These are phyloP conservation scores for Lamproptera curius DNA, from an alignment of 2,888 invertebrate species.

Conservation along the genomic window DNA sequence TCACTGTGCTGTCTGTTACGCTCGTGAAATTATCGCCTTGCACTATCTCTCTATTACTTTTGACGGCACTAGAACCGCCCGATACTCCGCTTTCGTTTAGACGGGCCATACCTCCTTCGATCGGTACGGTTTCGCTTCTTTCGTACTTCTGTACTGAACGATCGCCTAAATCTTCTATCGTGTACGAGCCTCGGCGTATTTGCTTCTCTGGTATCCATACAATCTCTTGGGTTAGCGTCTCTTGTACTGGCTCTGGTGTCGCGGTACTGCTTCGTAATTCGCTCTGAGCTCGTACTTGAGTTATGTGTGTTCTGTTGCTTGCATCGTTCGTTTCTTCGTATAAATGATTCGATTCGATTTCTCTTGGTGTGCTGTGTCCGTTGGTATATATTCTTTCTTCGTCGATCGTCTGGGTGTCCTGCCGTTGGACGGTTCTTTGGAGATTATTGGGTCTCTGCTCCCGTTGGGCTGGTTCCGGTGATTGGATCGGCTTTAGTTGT, in stretches of 20 bases:
- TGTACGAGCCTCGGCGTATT: constrained; percentile 64
- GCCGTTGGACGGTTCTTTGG: not conserved
- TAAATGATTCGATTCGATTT: constrained; percentile 28
- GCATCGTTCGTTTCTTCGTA: constrained; percentile 25
- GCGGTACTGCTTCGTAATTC: constrained; percentile 56
- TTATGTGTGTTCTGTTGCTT: constrained; percentile 46
- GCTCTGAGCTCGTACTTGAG: constrained; percentile 54
- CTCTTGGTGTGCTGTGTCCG: no score
- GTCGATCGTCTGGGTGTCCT: not conserved
- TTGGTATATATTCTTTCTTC: constrained; percentile 1
- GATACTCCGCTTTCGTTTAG: constrained; percentile 53
- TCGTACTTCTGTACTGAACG: constrained; percentile 54
- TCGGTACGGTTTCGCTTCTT: constrained; percentile 55
- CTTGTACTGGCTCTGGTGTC: constrained; percentile 61
- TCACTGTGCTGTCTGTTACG: constrained; percentile 50
- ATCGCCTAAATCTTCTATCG: constrained; percentile 49
- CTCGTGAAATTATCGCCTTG: constrained; percentile 55
- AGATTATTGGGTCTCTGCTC: constrained; percentile 1
- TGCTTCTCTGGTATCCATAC: constrained; percentile 65
- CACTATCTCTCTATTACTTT: constrained; percentile 47
- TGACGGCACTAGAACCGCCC: constrained; percentile 45
- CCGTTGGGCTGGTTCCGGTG: constrained; percentile 33
- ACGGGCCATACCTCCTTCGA: constrained; percentile 53
- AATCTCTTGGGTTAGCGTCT: constrained; percentile 59
- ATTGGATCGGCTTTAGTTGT: constrained; percentile 57